Conservation (phyloP, 2,797 vertebrate genomes). For the Anisognathus igniventris region DNA sequence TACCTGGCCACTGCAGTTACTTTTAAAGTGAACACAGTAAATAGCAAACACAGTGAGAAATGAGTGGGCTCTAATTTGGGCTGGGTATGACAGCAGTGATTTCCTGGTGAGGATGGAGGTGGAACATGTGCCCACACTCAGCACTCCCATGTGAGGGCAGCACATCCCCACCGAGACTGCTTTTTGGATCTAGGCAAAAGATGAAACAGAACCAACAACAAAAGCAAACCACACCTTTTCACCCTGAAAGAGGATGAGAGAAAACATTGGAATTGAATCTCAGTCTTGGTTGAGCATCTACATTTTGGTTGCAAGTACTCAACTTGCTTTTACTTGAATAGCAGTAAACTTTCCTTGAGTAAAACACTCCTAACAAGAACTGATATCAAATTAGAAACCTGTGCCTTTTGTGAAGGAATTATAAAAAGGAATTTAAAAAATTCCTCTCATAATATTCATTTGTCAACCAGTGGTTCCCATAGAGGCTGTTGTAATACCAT, state of each 20-base stretch:
- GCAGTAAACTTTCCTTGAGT: not conserved
- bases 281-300: not conserved
- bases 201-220: accelerated
- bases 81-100: not conserved
- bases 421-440: not conserved
- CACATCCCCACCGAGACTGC: not conserved
- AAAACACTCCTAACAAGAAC: not conserved
- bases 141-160: not conserved
- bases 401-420: not conserved
- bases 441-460: not conserved
- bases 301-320: not conserved
- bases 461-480: not conserved
- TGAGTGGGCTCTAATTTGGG: not conserved
- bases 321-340: not conserved
- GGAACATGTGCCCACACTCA: accelerated
- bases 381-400: not conserved
- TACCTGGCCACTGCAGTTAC: not conserved
- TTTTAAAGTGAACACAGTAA: not conserved
- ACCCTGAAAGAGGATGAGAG: not conserved
- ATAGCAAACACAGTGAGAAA: not conserved
- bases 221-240: not conserved
- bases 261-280: not conserved
- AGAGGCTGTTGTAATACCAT: not conserved
- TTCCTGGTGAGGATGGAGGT: not conserved
- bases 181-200: not conserved